Evolutionary conservation across 1,140 invertebrate genomes (phyloP).

Genomic region (Cydia pomonella): DNA sequence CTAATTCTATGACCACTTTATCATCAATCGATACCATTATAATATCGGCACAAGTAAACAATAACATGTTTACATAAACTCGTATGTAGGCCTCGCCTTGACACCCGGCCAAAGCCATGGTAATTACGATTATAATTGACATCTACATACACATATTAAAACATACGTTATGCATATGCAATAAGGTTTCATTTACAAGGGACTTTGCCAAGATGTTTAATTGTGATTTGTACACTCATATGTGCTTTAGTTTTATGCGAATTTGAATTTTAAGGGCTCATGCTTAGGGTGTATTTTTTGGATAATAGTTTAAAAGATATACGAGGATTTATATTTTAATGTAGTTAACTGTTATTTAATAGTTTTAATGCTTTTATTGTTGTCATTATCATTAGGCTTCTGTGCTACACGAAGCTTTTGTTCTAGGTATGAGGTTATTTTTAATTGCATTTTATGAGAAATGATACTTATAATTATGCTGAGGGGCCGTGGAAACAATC

Average conservation of each 20-base stretch:
- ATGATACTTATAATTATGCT: background rate
- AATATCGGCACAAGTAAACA: background rate
- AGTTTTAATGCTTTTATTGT: background rate
- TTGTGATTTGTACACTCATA: background rate
- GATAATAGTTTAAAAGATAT: background rate
- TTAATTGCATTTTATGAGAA: background rate
- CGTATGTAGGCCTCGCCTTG: slow-evolving; percentile 11
- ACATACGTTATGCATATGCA: background rate
- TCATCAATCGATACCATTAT: no score
- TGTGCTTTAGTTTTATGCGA: background rate
- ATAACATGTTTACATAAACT: slow-evolving; percentile 6
- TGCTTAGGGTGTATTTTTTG: background rate
- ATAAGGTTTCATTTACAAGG: background rate
- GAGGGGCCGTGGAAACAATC: background rate
- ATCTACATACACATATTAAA: background rate
- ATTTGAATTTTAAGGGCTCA: background rate
- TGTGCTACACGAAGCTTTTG: background rate
- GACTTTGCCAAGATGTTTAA: background rate
- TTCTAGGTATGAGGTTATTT: background rate
- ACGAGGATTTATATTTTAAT: background rate
- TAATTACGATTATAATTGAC: slow-evolving; percentile 5
- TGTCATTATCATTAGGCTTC: slow-evolving; percentile 3
- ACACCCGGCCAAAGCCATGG: background rate
- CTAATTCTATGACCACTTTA: no score
- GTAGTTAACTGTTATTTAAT: background rate